These are phyloP conservation scores for Pristionchus japonicus DNA, from an alignment of 2,888 invertebrate species.

Conservation along the genomic window DNA sequence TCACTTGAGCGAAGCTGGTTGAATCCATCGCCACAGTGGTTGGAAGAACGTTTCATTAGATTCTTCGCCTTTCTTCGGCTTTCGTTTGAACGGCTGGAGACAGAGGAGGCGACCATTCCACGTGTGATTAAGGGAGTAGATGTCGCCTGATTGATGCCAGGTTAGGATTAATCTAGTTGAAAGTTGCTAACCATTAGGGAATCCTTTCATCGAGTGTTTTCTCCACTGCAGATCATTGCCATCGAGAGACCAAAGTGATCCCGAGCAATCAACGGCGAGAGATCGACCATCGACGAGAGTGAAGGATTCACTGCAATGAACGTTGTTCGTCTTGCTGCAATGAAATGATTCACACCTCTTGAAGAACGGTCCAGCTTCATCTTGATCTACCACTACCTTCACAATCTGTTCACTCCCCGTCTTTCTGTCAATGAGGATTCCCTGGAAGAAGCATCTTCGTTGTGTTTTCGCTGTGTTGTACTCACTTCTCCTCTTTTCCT, in stretches of 20 bases:
- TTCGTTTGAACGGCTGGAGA: neutral
- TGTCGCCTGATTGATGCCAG: neutral
- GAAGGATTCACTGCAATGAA: neutral
- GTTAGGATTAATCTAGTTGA: neutral
- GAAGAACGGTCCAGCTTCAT: neutral
- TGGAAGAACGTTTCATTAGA: neutral
- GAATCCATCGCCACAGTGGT: neutral
- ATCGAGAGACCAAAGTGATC: neutral
- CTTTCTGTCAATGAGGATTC: neutral
- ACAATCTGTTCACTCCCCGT: neutral
- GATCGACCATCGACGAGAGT: neutral
- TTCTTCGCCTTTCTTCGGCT: neutral
- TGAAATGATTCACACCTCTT: neutral
- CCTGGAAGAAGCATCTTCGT: neutral
- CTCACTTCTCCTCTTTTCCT: neutral
- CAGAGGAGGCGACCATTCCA: neutral
- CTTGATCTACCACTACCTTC: neutral
- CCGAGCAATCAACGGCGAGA: neutral
- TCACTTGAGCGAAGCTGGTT: neutral
- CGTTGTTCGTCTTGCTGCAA: neutral
- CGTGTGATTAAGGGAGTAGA: neutral
- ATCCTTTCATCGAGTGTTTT: neutral
- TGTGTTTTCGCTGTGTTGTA: neutral
- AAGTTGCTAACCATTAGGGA: neutral
- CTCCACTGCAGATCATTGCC: neutral